Conservation (phyloP, 2,797 vertebrate species). For the Adrianichthys oophorus region DNA sequence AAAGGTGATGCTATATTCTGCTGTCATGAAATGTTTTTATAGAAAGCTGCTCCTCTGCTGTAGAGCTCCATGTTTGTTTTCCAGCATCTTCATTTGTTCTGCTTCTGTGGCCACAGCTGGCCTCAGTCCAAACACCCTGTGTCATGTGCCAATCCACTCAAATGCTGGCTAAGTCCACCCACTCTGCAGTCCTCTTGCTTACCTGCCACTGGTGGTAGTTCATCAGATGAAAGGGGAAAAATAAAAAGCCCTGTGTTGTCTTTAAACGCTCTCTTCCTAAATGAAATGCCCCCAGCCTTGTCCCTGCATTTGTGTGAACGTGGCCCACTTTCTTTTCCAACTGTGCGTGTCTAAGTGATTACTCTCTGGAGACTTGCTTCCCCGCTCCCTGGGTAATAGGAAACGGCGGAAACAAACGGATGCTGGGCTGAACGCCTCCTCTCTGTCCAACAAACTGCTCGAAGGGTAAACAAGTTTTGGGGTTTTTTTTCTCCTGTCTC, state of each 20-base stretch:
- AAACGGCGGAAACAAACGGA: constrained; percentile 44
- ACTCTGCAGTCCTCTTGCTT: constrained; percentile 48
- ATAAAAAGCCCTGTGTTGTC: constrained; percentile 32
- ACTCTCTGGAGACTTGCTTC: constrained; percentile 37
- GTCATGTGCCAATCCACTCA: constrained; percentile 58
- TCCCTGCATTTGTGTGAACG: neutral
- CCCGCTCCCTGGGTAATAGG: constrained; percentile 48
- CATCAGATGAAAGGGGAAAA: constrained; percentile 36
- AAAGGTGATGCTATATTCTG: constrained; percentile 4
- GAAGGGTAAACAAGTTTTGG: constrained; percentile 32
- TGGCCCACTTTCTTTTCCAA: constrained; percentile 32
- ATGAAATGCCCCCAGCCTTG: constrained; percentile 32
- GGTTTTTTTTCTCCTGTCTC: constrained; percentile 5
- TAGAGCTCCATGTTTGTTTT: constrained; percentile 36
- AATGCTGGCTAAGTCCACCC: constrained; percentile 55
- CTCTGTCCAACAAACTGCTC: constrained; percentile 44
- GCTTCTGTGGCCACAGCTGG: constrained; percentile 44
- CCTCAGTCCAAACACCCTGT: constrained; percentile 28
- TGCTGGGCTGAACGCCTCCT: constrained; percentile 49
- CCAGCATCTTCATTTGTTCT: constrained; percentile 48
- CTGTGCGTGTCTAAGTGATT: constrained; percentile 39
- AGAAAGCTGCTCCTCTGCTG: constrained; percentile 14
- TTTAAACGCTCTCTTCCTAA: constrained; percentile 25
- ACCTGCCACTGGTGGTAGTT: constrained; percentile 54
- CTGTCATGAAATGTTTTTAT: constrained; percentile 16